Conservation (phyloP, 2,888 invertebrate species). For the Folsomia manolachei region DNA sequence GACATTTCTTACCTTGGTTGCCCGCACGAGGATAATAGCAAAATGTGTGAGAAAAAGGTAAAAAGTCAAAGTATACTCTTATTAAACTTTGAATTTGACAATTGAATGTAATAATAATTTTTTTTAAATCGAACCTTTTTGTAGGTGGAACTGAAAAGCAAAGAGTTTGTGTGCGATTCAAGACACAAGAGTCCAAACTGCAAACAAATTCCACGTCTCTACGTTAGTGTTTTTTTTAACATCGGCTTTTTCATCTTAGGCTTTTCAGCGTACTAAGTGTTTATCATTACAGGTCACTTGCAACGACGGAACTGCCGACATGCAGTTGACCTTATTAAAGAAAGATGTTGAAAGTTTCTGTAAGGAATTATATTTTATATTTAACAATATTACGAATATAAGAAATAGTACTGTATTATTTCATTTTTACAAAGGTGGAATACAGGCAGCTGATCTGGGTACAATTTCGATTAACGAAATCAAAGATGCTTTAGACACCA, state of each 20-base stretch:
- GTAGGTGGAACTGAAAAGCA: conserved; percentile 44
- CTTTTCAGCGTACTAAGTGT: background rate
- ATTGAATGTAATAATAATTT: conserved; percentile 1
- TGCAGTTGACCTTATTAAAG: conserved; percentile 39
- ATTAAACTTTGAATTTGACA: background rate
- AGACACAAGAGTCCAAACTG: conserved; percentile 45
- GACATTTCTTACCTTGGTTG: conserved; percentile 47
- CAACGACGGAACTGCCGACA: conserved; percentile 41
- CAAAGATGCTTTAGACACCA: conserved; percentile 36
- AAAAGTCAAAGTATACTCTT: background rate
- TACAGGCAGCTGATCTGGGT: conserved; percentile 38
- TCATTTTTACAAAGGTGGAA: too few relatives aligned
- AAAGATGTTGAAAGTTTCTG: conserved; percentile 44
- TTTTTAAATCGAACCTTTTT: conserved; percentile 1
- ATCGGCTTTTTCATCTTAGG: too few relatives aligned
- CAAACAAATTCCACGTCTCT: conserved; percentile 42
- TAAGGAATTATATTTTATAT: too few relatives aligned
- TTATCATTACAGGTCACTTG: conserved; percentile 39
- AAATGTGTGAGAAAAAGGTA: conserved; percentile 45
- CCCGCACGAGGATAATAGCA: conserved; percentile 35
- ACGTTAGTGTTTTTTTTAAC: conserved; percentile 28
- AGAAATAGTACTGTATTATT: too few relatives aligned
- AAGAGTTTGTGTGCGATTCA: conserved; percentile 45
- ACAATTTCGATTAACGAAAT: conserved; percentile 38
- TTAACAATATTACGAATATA: too few relatives aligned